phyloP scores from a whole-genome alignment of 2,888 invertebrate species.

The Scaptodrosophila latifasciaeformis region DNA sequence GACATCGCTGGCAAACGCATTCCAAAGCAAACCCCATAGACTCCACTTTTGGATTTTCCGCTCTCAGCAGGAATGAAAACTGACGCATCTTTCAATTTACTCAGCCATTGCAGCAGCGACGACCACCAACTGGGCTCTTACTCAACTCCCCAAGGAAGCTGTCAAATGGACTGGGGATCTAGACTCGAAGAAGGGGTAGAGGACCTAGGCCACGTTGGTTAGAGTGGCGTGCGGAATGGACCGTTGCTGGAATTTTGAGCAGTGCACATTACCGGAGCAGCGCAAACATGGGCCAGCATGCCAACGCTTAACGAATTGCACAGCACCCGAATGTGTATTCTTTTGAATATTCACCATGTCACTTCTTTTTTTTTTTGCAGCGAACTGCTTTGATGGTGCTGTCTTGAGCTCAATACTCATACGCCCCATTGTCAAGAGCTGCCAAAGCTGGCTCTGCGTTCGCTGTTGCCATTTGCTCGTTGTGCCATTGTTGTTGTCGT shows the following conservation, averaged over 20 bases:
- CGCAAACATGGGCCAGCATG: conserved; percentile 33
- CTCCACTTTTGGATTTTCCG: too few relatives aligned
- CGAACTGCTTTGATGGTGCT: conserved; percentile 22
- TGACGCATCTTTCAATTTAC: conserved; percentile 37
- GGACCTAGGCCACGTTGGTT: background rate
- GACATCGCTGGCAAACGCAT: conserved; percentile 34
- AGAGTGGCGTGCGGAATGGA: too few relatives aligned
- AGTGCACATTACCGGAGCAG: conserved; percentile 28
- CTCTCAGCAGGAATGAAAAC: conserved; percentile 4
- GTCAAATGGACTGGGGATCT: background rate
- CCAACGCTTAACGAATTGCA: conserved; percentile 47
- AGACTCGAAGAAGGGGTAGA: background rate
- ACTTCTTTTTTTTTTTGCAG: too few relatives aligned
- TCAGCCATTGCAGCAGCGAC: conserved; percentile 28
- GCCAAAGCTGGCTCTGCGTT: background rate
- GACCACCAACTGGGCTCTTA: conserved; percentile 29
- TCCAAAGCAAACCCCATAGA: background rate
- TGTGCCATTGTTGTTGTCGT: conserved; percentile 29
- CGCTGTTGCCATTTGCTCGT: conserved; percentile 35
- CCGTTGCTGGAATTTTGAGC: too few relatives aligned
- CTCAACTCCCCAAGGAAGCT: conserved; percentile 7
- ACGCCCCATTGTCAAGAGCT: conserved; percentile 43
- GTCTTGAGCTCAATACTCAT: conserved; percentile 40
- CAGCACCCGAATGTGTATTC: conserved; percentile 24
- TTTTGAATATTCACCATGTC: conserved; percentile 56